Base-by-base conservation (phyloP, 1,140 invertebrate species). In the Luehdorfia chinensis region DNA sequence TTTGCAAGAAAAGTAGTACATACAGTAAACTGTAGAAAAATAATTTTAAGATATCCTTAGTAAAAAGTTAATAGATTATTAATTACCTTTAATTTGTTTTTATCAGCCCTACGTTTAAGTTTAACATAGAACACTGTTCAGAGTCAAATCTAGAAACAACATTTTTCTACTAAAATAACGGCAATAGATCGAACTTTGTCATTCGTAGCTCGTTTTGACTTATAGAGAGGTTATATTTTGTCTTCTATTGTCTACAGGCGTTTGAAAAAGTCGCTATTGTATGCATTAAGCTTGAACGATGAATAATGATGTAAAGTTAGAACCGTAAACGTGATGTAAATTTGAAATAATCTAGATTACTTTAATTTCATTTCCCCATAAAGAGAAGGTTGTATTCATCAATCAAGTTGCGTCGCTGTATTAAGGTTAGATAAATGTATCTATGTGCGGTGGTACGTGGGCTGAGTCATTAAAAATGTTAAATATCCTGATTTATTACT, bases 271-370 rank as follows among this genome's bases (percentile, higher is more conserved):
- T 37, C 34, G 19, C 34, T 8, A 36, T 21, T 37, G 34, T 37
- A 6, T 37, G 34, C 34, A 37, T 23, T 21, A 15, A 23, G 33
- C 2, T 13, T 30, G 43, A 55, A 50, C 53, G 31, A 49, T 41
- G 49, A 48, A 59, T 50, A 57, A 56, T 47, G 47, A 36, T 53
- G 58, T 59, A 30, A 39, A 47, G 33, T 59, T 39, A 52, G 18
- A 46, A 48, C 47, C 32, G 47, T 53, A 54, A n/a, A 28, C 16
- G 47, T 47, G 33, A 60, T 47, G 49, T 55, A 52, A 56, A 52
- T 60, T 45, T 37, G 46, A 48, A 58, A 54, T 49, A 63, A 54
- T 66, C 56, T 49, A 63, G 41, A 34, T 56, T 47, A 55, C 54
- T 62, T 59, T 62, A 59, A 43, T 53, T 45, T 33, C 28, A 14